phyloP scores from a whole-genome alignment of 2,113 vertebrate genomes.

The Macrotis lagotis region DNA sequence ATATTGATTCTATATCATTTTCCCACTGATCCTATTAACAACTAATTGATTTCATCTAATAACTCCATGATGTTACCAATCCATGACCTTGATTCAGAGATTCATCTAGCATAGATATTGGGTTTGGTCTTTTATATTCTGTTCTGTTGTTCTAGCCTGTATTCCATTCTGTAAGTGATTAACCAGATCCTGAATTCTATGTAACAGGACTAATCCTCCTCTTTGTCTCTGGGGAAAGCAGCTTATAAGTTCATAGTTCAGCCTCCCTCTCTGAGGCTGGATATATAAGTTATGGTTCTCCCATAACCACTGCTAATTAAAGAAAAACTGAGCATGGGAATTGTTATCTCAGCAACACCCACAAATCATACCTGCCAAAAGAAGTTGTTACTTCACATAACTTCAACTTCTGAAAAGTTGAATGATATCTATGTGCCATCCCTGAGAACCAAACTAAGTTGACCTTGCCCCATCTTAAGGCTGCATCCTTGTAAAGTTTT shows the following conservation, averaged over 20 bases:
- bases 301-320: neutral
- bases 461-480: neutral
- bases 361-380: neutral
- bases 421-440: neutral
- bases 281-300: neutral
- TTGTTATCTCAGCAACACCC: neutral
- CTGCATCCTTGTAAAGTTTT: neutral
- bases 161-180: neutral
- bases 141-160: neutral
- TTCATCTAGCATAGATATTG: neutral
- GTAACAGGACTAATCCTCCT: neutral
- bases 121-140: neutral
- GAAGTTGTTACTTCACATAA: neutral
- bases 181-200: neutral
- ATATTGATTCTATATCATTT: neutral
- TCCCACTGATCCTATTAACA: neutral
- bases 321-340: neutral
- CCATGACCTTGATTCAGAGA: neutral
- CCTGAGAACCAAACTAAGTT: neutral
- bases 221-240: neutral
- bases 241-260: neutral
- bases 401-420: neutral
- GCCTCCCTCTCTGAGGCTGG: neutral
- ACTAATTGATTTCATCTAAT: neutral
- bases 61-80: neutral